Evolutionary conservation across 2,113 vertebrate genomes (phyloP).

Genomic region (Sialia sialis): DNA sequence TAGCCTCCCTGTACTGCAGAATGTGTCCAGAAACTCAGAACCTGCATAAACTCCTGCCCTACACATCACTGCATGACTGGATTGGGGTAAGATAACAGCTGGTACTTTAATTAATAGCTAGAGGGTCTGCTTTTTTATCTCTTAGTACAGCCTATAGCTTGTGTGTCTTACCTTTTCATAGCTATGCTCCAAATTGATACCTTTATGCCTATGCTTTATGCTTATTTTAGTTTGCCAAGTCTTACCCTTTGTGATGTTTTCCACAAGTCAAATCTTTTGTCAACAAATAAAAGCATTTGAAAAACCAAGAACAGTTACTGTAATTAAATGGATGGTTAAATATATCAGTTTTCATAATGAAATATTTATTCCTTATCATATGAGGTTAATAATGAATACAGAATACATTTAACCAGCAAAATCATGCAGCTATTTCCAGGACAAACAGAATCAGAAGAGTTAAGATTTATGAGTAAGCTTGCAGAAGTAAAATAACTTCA

Average conservation of each 20-base stretch:
- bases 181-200: neutral
- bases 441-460: neutral
- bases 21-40: slow-evolving; percentile 75
- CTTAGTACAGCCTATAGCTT: neutral
- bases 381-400: neutral
- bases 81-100: slow-evolving; percentile 75
- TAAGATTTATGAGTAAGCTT: neutral
- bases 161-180: neutral
- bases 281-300: neutral
- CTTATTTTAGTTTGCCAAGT: neutral
- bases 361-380: neutral
- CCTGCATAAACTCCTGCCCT: slow-evolving; percentile 85
- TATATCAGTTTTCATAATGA: neutral
- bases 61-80: slow-evolving; percentile 82
- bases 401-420: neutral
- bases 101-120: neutral
- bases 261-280: neutral
- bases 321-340: neutral
- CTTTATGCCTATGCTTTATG: neutral
- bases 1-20: slow-evolving; percentile 86
- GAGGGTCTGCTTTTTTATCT: neutral
- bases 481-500: neutral
- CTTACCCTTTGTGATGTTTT: neutral
- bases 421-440: neutral
- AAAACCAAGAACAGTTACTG: neutral